phyloP scores from a whole-genome alignment of 1,140 invertebrate species.

The Ridgeia piscesae region DNA sequence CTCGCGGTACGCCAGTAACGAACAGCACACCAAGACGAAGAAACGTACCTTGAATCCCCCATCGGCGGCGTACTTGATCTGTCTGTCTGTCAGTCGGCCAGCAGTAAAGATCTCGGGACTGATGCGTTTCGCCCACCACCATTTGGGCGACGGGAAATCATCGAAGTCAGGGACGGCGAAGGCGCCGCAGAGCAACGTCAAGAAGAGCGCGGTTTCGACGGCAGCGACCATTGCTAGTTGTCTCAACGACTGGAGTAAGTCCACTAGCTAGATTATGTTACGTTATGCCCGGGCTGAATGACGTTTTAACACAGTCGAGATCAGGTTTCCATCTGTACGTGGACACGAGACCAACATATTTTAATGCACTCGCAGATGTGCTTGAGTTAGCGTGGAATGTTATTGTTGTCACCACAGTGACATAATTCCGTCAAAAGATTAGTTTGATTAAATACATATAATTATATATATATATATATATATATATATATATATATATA shows the following conservation, averaged over 20 bases:
- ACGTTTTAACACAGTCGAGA: background rate
- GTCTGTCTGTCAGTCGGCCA: conserved; percentile 14
- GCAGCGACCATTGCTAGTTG: background rate
- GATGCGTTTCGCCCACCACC: conserved; percentile 19
- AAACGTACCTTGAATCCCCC: conserved; percentile 5
- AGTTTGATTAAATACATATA: background rate
- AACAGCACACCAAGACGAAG: background rate
- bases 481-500: background rate
- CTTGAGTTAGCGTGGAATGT: too few species aligned
- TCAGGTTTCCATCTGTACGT: background rate
- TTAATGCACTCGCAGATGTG: too few species aligned
- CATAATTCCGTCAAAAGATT: background rate
- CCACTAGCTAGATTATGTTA: background rate
- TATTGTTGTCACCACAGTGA: background rate
- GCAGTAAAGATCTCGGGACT: background rate
- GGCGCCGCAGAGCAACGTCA: background rate
- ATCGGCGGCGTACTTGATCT: conserved; percentile 14
- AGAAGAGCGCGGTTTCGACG: background rate
- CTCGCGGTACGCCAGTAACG: background rate
- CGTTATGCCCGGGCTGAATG: background rate
- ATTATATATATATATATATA: background rate
- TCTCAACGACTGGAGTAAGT: background rate
- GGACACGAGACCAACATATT: too few species aligned
- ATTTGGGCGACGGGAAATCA: background rate
- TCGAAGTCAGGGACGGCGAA: background rate